Percentiles rank a stretch among this genome's conserved stretches.
These are phyloP conservation scores for Orussus abietinus DNA, from an alignment of 1,140 invertebrate genomes.

Conservation along the genomic window DNA sequence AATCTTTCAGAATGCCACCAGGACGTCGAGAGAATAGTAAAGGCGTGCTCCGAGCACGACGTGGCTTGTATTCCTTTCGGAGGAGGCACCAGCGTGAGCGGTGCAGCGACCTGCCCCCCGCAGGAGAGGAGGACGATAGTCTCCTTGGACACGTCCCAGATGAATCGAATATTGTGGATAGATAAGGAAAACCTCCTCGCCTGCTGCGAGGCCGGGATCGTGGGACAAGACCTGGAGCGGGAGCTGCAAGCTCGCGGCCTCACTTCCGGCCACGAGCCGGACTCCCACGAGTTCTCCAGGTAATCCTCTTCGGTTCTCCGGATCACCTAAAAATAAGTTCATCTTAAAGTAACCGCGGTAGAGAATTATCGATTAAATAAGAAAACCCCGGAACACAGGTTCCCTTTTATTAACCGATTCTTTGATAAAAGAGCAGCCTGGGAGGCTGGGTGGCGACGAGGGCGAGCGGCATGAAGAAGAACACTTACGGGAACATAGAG, in stretches of 20 bases:
- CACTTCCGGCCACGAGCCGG: constrained; percentile 92
- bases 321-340: too few relatives aligned
- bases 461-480: constrained; percentile 99
- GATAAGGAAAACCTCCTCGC: constrained; percentile 84
- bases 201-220: constrained; percentile 84
- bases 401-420: neutral
- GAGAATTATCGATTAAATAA: neutral
- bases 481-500: constrained; percentile 97
- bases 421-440: constrained; percentile 68
- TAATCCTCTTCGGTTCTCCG: too few relatives aligned
- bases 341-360: neutral
- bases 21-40: constrained; percentile 78
- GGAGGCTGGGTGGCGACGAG: constrained; percentile 99
- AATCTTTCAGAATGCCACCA: constrained; percentile 63
- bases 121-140: constrained; percentile 81
- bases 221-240: constrained; percentile 89
- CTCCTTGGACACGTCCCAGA: constrained; percentile 90
- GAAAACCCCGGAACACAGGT: too few relatives aligned
- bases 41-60: constrained; percentile 69
- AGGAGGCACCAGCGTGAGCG: constrained; percentile 93
- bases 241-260: constrained; percentile 68
- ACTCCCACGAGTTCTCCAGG: constrained; percentile 94
- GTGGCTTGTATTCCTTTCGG: constrained; percentile 94
- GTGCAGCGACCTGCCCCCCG: constrained; percentile 80
- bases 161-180: constrained; percentile 94